Percentiles rank a stretch among this genome's conserved stretches.
Evolutionary conservation across 2,113 vertebrate genomes (phyloP).

Genomic region (Rhineura floridana): DNA sequence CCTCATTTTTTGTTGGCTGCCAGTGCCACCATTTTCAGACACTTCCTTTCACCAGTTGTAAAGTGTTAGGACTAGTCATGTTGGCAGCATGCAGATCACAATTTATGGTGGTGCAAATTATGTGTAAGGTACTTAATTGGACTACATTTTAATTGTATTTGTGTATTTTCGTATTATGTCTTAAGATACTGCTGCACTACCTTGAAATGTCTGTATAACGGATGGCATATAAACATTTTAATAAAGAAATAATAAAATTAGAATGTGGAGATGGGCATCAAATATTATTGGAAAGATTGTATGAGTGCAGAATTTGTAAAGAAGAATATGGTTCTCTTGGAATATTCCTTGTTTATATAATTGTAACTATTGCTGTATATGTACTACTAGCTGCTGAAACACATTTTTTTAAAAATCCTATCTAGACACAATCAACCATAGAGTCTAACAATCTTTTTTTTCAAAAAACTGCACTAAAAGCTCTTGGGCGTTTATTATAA

Average conservation of each 20-base stretch:
- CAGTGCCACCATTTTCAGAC: fast-evolving
- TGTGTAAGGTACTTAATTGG: no score
- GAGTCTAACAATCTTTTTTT: no score
- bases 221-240: no score
- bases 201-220: no score
- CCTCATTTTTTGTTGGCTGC: background rate
- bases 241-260: background rate
- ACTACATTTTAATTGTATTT: no score
- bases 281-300: no score
- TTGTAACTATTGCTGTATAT: background rate
- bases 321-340: background rate
- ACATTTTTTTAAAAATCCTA: background rate
- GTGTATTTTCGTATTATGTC: no score
- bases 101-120: background rate
- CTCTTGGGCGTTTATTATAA: no score
- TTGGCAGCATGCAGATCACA: background rate
- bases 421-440: no score
- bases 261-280: background rate
- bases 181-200: no score
- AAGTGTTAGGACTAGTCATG: background rate
- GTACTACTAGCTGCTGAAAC: background rate
- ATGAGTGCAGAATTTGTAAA: background rate
- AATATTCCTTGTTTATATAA: background rate
- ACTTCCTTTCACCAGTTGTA: background rate
- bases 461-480: no score